Conservation (phyloP, 2,797 vertebrate species). For the Miichthys miiuy region DNA sequence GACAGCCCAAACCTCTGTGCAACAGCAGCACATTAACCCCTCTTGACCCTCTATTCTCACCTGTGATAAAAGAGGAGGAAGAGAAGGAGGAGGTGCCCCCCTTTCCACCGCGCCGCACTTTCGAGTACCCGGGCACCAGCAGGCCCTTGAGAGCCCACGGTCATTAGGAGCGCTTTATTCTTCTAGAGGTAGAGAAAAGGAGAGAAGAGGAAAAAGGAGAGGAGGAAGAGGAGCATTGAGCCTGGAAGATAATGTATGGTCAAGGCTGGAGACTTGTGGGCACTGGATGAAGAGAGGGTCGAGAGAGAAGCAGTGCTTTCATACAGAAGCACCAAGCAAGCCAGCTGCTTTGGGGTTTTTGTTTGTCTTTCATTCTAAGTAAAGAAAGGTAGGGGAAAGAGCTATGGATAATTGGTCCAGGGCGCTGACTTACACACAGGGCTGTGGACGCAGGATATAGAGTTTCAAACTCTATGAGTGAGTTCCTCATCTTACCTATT, state of each 20-base stretch:
- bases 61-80: constrained; percentile 87
- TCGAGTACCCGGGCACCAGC: constrained; percentile 86
- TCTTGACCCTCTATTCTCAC: constrained; percentile 90
- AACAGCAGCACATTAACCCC: constrained; percentile 89
- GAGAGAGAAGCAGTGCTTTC: constrained; percentile 72
- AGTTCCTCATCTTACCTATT: constrained; percentile 63
- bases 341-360: constrained; percentile 83
- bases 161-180: constrained; percentile 90
- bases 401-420: constrained; percentile 75
- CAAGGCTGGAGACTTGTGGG: constrained; percentile 78
- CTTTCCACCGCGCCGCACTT: constrained; percentile 73
- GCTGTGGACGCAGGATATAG: constrained; percentile 71
- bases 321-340: constrained; percentile 61
- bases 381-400: constrained; percentile 73
- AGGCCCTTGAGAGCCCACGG: constrained; percentile 82
- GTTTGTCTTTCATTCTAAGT: constrained; percentile 78
- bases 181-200: constrained; percentile 74
- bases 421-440: constrained; percentile 78
- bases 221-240: constrained; percentile 76
- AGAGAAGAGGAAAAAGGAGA: constrained; percentile 62
- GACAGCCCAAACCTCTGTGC: constrained; percentile 83
- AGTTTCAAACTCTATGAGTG: constrained; percentile 71
- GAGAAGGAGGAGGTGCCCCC: constrained; percentile 75
- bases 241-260: constrained; percentile 80
- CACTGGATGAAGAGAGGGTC: constrained; percentile 75